phyloP scores from a whole-genome alignment of 2,888 invertebrate species.

The Lycophotia porphyrea region DNA sequence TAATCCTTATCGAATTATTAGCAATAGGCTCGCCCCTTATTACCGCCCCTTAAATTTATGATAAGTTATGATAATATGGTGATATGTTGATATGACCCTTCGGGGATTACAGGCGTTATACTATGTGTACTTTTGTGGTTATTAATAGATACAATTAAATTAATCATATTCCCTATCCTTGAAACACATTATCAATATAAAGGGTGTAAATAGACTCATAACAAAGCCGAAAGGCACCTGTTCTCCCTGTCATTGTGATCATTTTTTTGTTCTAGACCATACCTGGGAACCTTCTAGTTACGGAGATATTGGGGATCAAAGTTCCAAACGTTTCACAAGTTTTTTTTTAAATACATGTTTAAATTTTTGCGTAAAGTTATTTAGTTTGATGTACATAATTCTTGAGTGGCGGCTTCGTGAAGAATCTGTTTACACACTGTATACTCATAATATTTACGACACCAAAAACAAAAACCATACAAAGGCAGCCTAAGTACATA shows the following conservation, averaged over 20 bases:
- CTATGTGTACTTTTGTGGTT: not conserved
- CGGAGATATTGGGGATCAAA: too few relatives aligned
- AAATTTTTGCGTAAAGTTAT: too few relatives aligned
- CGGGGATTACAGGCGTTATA: not conserved
- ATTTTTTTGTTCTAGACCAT: too few relatives aligned
- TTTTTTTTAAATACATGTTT: too few relatives aligned
- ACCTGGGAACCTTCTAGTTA: too few relatives aligned
- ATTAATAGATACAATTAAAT: not conserved
- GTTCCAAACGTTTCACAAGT: too few relatives aligned
- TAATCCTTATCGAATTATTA: not conserved
- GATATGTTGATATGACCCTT: not conserved
- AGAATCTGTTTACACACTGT: too few relatives aligned
- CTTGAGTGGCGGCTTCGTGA: too few relatives aligned
- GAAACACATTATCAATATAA: not conserved
- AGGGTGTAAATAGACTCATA: too few relatives aligned
- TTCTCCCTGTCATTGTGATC: too few relatives aligned
- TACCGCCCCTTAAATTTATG: not conserved
- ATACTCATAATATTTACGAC: slow-evolving; percentile 4
- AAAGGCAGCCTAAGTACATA: slow-evolving; percentile 33
- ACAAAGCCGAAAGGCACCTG: too few relatives aligned
- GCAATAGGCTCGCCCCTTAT: not conserved
- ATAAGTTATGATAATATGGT: not conserved
- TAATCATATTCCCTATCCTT: not conserved
- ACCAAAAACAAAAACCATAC: slow-evolving; percentile 1
- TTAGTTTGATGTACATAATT: too few relatives aligned